Evolutionary conservation across 2,888 invertebrate genomes (phyloP), one percentile per base, ranked within the genome.

Genomic region (Geotrupes spiniger): DNA sequence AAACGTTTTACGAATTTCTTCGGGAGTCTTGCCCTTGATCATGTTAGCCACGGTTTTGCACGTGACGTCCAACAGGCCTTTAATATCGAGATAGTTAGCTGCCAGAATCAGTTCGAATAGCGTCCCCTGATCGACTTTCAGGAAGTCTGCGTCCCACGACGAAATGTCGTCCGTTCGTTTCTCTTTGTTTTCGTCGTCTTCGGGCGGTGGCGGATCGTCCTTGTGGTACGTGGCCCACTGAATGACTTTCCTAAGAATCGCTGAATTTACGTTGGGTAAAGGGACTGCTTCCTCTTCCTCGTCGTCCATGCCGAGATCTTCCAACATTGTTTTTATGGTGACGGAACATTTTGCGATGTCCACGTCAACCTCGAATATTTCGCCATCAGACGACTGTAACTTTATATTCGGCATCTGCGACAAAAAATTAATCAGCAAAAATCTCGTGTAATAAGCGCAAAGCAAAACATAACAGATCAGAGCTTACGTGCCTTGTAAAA

Each of bases 141-240:
- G 76, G 68, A 99, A 99, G 72, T 99, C 98, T 0, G 95, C 93
- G 77, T 99, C 99, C 99, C 99, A 99, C 0, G 94, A 93, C 15
- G 92, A 92, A 59, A 99, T 99, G 68, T 99, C 98, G 70, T 99
- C 98, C 0, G 98, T 98, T n/a, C 98, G 79, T 67, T 97, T 98
- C 68, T 96, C 95, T 71, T 93, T 93, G 72, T 92, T 94, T 70
- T 98, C 97, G 66, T 97, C 96, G 64, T 99, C 97, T 73, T 96
- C 96, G 5, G 94, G 90, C 63, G 92, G 87, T 46, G 94, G 92
- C 15, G 95, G 93, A 71, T 99, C 98, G 66, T 99, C 89, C 75
- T 93, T 92, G 70, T 94, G 93, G 63, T 91, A 92, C 0, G 89
- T 91, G 1, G 92, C 92, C 92, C 92, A 93, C 57, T 91, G 89